Percentiles rank a stretch among this genome's conserved stretches.
These are phyloP conservation scores for Mamestra configurata DNA, from an alignment of 1,140 invertebrate species.

Conservation along the genomic window DNA sequence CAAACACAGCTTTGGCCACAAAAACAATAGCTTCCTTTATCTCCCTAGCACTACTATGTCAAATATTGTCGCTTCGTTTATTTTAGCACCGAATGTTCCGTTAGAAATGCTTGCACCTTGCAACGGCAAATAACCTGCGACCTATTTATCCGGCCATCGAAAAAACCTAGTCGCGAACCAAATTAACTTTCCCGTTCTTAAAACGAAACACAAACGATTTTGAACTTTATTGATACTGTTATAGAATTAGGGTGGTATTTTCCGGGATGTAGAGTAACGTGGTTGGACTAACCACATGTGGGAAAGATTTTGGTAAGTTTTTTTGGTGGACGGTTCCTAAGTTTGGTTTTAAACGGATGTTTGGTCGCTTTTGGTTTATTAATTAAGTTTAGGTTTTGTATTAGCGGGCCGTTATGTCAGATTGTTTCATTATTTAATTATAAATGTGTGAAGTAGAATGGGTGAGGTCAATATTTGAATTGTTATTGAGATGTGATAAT, in stretches of 20 bases:
- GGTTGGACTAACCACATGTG: conserved; percentile 76
- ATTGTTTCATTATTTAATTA: conserved; percentile 57
- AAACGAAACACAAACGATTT: conserved; percentile 47
- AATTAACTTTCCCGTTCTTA: conserved; percentile 12
- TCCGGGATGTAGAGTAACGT: conserved; percentile 49
- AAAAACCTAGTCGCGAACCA: conserved; percentile 68
- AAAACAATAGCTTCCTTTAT: conserved; percentile 75
- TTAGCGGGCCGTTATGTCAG: conserved; percentile 64
- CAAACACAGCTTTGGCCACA: conserved; percentile 59
- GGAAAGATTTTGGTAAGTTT: conserved; percentile 79
- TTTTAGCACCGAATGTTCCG: conserved; percentile 77
- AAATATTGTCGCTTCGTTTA: conserved; percentile 74
- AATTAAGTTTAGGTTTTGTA: conserved; percentile 77
- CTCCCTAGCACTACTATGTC: conserved; percentile 65
- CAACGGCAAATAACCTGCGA: conserved; percentile 85
- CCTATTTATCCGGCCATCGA: conserved; percentile 78
- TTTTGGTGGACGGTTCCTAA: conserved; percentile 69
- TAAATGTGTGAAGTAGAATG: conserved; percentile 59
- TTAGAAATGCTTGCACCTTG: conserved; percentile 82
- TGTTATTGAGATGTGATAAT: conserved; percentile 43
- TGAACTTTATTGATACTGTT: conserved; percentile 44
- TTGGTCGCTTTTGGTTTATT: conserved; percentile 75
- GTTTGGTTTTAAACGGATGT: conserved; percentile 75
- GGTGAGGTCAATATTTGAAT: conserved; percentile 25
- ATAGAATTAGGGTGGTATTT: conserved; percentile 35